Evolutionary conservation across 2,888 invertebrate species (phyloP).

Genomic region (Pantelozetes paolii): DNA sequence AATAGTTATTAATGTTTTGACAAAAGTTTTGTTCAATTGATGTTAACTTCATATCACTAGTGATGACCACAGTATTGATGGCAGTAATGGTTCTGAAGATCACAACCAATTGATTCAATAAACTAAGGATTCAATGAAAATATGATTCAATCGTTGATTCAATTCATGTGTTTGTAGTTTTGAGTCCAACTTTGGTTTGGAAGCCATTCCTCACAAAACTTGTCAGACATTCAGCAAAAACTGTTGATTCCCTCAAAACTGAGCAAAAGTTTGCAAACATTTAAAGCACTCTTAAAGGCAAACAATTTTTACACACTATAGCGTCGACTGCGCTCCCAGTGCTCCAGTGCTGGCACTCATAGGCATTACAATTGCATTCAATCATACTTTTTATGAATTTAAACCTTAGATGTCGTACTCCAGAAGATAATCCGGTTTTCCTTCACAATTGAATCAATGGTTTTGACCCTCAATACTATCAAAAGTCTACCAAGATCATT

Average conservation of each 20-base stretch:
- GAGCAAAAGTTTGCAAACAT: slow-evolving; percentile 1
- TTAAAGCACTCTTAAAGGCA: neutral
- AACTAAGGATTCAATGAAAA: neutral
- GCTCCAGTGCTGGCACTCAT: too few species aligned
- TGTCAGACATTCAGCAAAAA: neutral
- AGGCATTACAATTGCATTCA: too few species aligned
- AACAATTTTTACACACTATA: neutral
- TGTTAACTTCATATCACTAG: neutral
- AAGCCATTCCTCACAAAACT: slow-evolving; percentile 13
- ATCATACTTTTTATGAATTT: too few species aligned
- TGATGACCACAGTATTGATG: too few species aligned
- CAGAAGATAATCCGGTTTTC: too few species aligned
- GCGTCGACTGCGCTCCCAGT: neutral
- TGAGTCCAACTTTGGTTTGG: slow-evolving; percentile 17
- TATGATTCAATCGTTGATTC: neutral
- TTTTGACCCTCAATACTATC: too few species aligned
- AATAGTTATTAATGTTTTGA: neutral
- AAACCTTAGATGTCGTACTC: too few species aligned
- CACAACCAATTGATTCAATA: neutral
- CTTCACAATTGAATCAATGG: too few species aligned
- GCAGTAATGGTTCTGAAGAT: neutral
- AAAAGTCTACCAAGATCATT: too few species aligned
- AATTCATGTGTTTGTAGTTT: neutral
- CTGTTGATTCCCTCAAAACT: neutral
- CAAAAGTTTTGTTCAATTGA: neutral